Evolutionary conservation across 2,113 vertebrate genomes (phyloP), one percentile per base, ranked within the genome.

Genomic region (Oreotrochilus melanogaster): DNA sequence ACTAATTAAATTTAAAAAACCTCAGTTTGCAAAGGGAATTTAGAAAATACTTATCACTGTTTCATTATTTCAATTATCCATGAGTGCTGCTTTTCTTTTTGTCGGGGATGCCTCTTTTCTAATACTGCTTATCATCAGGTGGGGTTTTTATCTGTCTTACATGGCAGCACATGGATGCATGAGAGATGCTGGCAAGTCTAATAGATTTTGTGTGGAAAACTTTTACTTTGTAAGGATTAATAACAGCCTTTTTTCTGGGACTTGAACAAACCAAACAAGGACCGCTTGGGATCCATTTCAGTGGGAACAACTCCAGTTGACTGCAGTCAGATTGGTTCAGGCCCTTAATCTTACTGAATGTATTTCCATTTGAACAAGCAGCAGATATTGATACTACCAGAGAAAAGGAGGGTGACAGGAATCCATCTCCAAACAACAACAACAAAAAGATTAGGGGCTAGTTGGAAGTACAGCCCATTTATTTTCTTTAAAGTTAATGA

Each of bases 401-500:
- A 43, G 43, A 83, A 92, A 88, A 93, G 23, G 48, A 62, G 27
- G 61, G 60, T 74, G 47, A 71, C 64, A 69, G 64, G 82, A 74
- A 66, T 88, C 66, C 88, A 14, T 85, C 96, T 96, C 79, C 61
- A 88, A 88, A 93, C 37, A 73, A 39, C 39, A 39, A 39, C 39
- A 39, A 39, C 39, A 47, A 73, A 83, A 39, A 72, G 48, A 50
- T 80, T 81, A 94, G 11, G 21, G 71, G 74, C 47, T 50, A 70
- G 69, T 61, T 94, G 57, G 60, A 91, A 78, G 72, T 72, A 83
- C 56, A 91, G 61, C 73, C 92, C 78, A 81, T 96, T 95, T 91
- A 84, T 92, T 94, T 92, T 94, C 85, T 95, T 97, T 94, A 90
- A 95, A 95, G 89, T 93, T 94, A 97, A 96, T 92, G 90, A 97